A percentile compares a stretch with the other conserved stretches of the same genome.
These are phyloP conservation scores for Lathamus discolor DNA, from an alignment of 2,113 vertebrate genomes.

Conservation along the genomic window DNA sequence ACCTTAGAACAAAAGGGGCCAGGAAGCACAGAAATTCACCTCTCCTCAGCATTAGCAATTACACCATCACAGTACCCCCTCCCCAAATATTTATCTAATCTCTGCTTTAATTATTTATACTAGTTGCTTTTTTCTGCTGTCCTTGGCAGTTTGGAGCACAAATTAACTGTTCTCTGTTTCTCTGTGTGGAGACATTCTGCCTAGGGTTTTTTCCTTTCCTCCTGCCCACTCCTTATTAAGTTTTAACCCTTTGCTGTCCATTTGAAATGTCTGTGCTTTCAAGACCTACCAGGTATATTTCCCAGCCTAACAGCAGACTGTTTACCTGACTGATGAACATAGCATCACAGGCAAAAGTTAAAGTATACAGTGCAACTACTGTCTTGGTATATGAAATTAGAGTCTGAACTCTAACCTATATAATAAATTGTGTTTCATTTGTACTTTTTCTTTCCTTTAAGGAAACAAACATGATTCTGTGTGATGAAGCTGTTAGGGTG, in stretches of 20 bases:
- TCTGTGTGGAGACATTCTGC: not conserved
- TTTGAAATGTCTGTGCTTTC: not conserved
- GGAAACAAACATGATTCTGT: not conserved
- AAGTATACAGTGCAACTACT: not conserved
- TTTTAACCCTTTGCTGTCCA: constrained; percentile 1
- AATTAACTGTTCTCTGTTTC: not conserved
- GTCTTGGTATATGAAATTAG: not conserved
- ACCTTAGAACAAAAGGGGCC: not conserved
- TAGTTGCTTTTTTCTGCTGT: constrained; percentile 14
- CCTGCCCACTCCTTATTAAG: not conserved
- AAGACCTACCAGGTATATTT: not conserved
- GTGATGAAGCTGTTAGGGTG: not conserved
- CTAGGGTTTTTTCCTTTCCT: not conserved
- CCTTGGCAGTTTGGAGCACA: constrained; percentile 13
- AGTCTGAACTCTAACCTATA: not conserved
- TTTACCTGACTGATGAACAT: not conserved
- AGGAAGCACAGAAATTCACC: not conserved
- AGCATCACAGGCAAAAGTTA: not conserved
- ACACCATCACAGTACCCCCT: not conserved
- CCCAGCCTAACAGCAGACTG: not conserved
- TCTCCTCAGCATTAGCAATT: not conserved
- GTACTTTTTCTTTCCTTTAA: not conserved
- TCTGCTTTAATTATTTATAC: constrained; percentile 54
- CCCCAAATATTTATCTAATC: constrained; percentile 39
- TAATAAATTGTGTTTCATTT: not conserved